phyloP scores from a whole-genome alignment of 2,888 invertebrate genomes.

The Pachymerium ferrugineum region DNA sequence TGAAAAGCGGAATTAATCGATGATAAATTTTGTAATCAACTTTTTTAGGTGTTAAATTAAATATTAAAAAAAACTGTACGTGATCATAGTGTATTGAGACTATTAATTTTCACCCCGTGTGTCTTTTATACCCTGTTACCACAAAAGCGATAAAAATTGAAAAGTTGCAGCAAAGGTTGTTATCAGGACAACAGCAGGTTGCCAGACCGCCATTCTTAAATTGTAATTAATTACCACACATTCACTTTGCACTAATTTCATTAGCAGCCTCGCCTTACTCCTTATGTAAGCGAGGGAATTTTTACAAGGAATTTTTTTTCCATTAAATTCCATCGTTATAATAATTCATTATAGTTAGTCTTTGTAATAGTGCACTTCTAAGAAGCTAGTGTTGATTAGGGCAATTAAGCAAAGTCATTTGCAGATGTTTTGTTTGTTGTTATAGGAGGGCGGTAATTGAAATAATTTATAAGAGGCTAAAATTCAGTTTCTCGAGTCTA shows the following conservation, averaged over 20 bases:
- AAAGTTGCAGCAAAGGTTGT: not conserved
- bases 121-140: not conserved
- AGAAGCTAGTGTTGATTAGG: not conserved
- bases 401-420: not conserved
- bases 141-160: constrained; percentile 7
- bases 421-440: not conserved
- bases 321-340: constrained; percentile 1
- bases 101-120: not conserved
- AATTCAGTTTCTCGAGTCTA: no score
- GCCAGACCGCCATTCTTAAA: constrained; percentile 13
- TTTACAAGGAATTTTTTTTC: not conserved
- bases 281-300: not conserved
- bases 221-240: constrained; percentile 2
- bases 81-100: not conserved
- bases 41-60: no score
- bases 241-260: constrained; percentile 11
- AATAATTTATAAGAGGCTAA: not conserved
- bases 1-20: not conserved
- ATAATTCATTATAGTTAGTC: not conserved
- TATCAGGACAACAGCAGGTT: constrained; percentile 7
- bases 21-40: no score
- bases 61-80: no score
- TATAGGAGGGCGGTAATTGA: not conserved
- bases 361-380: not conserved
- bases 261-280: not conserved